Conservation (phyloP, 2,113 vertebrate species). For the Todiramphus chloris region DNA sequence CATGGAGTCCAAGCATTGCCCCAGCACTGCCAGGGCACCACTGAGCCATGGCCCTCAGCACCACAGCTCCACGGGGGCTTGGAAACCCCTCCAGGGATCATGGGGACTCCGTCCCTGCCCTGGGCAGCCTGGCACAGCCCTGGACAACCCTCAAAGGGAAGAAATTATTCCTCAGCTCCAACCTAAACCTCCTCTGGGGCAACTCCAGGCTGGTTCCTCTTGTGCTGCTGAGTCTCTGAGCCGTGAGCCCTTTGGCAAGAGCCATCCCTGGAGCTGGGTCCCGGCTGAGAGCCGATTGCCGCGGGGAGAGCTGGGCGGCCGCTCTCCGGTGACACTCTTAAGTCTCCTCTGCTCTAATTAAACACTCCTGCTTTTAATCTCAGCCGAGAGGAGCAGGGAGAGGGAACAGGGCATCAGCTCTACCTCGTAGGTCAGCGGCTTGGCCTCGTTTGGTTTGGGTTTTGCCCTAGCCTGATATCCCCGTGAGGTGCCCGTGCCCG, state of each 20-base stretch:
- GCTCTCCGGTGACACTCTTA: not conserved
- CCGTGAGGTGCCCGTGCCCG: rapidly evolving
- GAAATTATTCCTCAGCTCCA: not conserved
- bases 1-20: no score
- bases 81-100: not conserved
- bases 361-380: not conserved
- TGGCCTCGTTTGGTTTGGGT: no score
- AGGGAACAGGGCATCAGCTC: not conserved
- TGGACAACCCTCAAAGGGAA: not conserved
- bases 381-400: rapidly evolving
- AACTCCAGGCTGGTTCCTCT: not conserved
- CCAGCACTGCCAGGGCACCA: not conserved
- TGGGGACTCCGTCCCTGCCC: not conserved
- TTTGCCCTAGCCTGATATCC: not conserved
- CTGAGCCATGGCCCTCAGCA: not conserved
- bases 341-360: constrained; percentile 25
- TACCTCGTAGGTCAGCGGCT: not conserved
- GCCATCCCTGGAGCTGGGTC: no score
- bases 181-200: not conserved
- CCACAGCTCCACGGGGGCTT: not conserved
- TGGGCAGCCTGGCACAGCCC: not conserved
- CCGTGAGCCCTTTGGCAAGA: not conserved
- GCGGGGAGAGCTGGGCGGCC: not conserved
- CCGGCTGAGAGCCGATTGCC: not conserved
- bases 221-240: not conserved